phyloP scores from a whole-genome alignment of 2,888 invertebrate species.

The Laspeyria flexula region DNA sequence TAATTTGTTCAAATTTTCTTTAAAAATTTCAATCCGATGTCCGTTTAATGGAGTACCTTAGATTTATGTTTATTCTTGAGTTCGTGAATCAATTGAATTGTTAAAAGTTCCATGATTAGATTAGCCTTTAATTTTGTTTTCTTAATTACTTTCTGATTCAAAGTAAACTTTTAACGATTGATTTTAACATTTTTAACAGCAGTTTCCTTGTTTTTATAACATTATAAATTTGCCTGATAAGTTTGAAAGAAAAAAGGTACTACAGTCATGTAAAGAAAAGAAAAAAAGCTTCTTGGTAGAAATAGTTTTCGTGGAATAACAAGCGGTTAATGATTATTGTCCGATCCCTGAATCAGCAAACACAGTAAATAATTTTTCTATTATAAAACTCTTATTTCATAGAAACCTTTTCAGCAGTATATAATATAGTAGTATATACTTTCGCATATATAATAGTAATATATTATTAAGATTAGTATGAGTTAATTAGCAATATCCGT shows the following conservation, averaged over 20 bases:
- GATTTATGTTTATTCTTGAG: conserved; percentile 73
- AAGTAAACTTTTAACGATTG: conserved; percentile 8
- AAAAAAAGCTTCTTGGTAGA: no score
- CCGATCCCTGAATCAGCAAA: no score
- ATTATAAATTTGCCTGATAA: not conserved
- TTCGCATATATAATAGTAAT: no score
- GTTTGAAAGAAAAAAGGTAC: not conserved
- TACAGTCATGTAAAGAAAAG: no score
- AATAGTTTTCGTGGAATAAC: no score
- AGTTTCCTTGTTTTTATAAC: not conserved
- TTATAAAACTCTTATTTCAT: no score
- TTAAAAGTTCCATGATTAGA: conserved; percentile 63
- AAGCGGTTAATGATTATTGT: no score
- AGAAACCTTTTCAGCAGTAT: no score
- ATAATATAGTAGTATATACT: no score
- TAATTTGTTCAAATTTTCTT: conserved; percentile 82
- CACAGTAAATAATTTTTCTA: no score
- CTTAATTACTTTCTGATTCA: conserved; percentile 50
- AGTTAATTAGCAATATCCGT: no score
- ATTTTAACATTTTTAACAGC: not conserved
- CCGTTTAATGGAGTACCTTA: conserved; percentile 75
- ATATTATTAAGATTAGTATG: no score
- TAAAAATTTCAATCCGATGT: conserved; percentile 71
- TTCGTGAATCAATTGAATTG: conserved; percentile 68
- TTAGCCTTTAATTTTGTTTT: conserved; percentile 60